Evolutionary conservation across 2,888 invertebrate species (phyloP), one percentile per base, ranked within the genome.

Genomic region (Tuberolachnus salignus): DNA sequence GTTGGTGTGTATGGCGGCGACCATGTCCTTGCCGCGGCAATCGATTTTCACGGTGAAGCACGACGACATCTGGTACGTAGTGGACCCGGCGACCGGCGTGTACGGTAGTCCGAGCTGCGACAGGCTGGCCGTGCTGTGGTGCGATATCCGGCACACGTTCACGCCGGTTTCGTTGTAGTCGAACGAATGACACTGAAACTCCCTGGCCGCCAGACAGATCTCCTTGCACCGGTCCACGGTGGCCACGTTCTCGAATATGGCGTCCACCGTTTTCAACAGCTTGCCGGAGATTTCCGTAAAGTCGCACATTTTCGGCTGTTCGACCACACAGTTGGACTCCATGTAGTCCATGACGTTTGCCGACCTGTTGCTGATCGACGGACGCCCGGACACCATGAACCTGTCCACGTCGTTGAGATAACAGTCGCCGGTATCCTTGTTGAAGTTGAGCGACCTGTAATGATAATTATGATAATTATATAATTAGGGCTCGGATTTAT

Each of bases 11-110:
- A 87, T 84, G 16, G 84, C 84, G 14, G 87, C 87, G 21, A 86
- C 83, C 86, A 87, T 86, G 81, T 86, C 85, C 23, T 85, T 83
- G 10, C 86, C 85, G 23, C 85, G 83, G 82, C 87, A 87, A 80
- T 86, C 85, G 44, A 87, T 84, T 9, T 84, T 84, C 14, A 86
- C 85, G 82, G 86, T 85, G 83, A 86, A 87, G 82, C 87, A 87
- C 13, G 86, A 84, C 26, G 85, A 84, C 71, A 86, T 83, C 81
- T 87, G 87, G 82, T 85, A 86, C 3, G 86, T 86, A 16, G 84
- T 83, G 53, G 86, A 84, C 21, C 84, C 85, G 46, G 84, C 83
- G 66, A 86, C 84, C 55, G 84, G 83, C 64, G 86, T 82, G 82
- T 86, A 86, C 4, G 86, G 86, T 80, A 86, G 86, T 16, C 83